These are phyloP conservation scores for Enteromius unitaeniatus DNA, from an alignment of 2,797 vertebrate species.

Conservation along the genomic window DNA sequence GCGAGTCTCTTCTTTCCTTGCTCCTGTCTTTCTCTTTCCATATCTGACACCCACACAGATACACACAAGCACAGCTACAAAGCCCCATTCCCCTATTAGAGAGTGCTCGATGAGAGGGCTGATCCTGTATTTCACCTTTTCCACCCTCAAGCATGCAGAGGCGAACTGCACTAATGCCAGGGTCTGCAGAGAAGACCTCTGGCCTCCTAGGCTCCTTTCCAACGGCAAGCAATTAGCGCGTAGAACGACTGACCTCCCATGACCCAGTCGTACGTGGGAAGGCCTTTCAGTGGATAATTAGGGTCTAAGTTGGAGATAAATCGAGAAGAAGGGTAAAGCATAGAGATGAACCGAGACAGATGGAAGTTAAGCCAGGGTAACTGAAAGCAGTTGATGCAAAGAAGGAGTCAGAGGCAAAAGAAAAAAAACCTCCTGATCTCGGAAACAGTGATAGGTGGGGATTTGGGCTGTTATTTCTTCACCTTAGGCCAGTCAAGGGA, in stretches of 20 bases:
- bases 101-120: constrained; percentile 28
- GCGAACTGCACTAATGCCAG: constrained; percentile 55
- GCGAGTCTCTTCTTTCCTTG: background rate
- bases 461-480: constrained; percentile 22
- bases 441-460: constrained; percentile 21
- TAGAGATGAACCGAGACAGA: constrained; percentile 56
- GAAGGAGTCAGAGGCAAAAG: background rate
- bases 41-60: constrained; percentile 56
- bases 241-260: constrained; percentile 71
- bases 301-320: constrained; percentile 72
- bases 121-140: constrained; percentile 48
- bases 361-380: constrained; percentile 27
- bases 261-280: constrained; percentile 68
- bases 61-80: constrained; percentile 63
- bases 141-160: constrained; percentile 45
- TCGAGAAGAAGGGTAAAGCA: constrained; percentile 58
- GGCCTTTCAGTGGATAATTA: constrained; percentile 73
- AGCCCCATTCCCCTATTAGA: constrained; percentile 42
- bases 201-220: constrained; percentile 65
- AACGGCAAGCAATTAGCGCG: constrained; percentile 78
- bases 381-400: constrained; percentile 13
- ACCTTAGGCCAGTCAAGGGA: constrained; percentile 13
- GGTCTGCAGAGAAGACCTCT: constrained; percentile 54
- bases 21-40: background rate
- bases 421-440: background rate